Evolutionary conservation across 2,888 invertebrate species (phyloP), one percentile per base, ranked within the genome.

Genomic region (Cerceris rybyensis): DNA sequence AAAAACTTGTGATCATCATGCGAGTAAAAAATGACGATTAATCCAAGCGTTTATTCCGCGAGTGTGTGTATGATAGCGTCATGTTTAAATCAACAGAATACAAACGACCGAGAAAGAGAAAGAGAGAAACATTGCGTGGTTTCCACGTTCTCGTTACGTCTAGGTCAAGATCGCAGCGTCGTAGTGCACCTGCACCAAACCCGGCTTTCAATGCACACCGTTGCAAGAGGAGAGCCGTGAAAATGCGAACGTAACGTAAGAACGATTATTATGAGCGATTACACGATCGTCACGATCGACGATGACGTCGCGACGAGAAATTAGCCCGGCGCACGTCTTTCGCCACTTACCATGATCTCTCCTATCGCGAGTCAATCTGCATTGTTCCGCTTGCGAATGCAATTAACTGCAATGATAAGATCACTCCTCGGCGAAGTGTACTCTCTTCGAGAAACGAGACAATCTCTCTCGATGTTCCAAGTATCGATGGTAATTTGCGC

Each of bases 101-200:
- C 28, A 28, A 28, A 28, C 28, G 28, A 28, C 28, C 28, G 28
- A 28, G 28, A 28, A 28, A 28, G 28, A 28, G 28, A 28, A 28
- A 28, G 28, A 28, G 28, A 59, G 54, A 75, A 75, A 75, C 63
- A 66, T 75, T 61, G 70, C 57, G 75, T 43, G 67, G 17, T 72
- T 65, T 65, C 68, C 68, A 66, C 67, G 77, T 77, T 70, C 78
- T 57, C 68, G 70, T 61, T 67, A 64, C 65, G 63, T 72, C 72
- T 72, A 63, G 79, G 78, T 79, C 79, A 79, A 69, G 78, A 79
- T 72, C 78, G 60, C 43, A 17, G 42, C 63, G 42, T 28, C 7
- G 28, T 16, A 28, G 17, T 17, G 28, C 39, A 28, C 54, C 54
- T 52, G 46, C 46, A 46, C 46, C 9, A 46, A 46, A 46, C 28